Evolutionary conservation across 1,140 invertebrate species (phyloP).

Genomic region (Drosophila tropicalis): DNA sequence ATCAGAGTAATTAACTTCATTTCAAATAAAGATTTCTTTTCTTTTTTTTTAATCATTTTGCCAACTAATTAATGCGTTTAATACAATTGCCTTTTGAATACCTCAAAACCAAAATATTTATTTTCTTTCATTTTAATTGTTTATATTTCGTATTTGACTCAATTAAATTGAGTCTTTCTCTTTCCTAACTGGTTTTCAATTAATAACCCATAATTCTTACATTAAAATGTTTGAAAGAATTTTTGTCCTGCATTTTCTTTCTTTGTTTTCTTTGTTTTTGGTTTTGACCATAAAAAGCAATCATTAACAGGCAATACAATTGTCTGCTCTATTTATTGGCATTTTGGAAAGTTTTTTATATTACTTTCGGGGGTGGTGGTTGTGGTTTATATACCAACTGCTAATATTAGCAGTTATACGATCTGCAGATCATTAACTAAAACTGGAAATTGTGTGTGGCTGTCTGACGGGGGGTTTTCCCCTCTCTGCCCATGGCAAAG

Average conservation of each 20-base stretch:
- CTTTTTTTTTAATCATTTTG: conserved; percentile 34
- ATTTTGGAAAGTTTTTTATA: conserved; percentile 63
- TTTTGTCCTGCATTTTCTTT: conserved; percentile 49
- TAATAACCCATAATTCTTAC: conserved; percentile 41
- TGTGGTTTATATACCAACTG: conserved; percentile 38
- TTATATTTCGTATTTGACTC: neutral
- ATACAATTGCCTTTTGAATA: conserved; percentile 47
- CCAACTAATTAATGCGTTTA: conserved; percentile 66
- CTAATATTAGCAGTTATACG: conserved; percentile 24
- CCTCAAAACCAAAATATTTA: neutral
- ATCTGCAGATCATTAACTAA: conserved; percentile 16
- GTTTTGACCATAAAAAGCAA: conserved; percentile 52
- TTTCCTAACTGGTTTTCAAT: conserved; percentile 52
- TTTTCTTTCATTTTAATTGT: conserved; percentile 6
- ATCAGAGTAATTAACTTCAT: conserved; percentile 53
- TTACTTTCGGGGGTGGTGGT: conserved; percentile 22
- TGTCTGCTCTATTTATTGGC: conserved; percentile 63
- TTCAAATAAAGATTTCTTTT: conserved; percentile 62
- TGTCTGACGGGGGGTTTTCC: neutral
- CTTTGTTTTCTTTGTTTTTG: neutral
- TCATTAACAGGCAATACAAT: conserved; percentile 44
- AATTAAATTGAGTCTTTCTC: conserved; percentile 15
- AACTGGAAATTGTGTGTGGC: neutral
- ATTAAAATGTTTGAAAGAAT: conserved; percentile 20
- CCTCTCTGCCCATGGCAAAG: neutral